Conservation (phyloP, 2,113 vertebrate genomes). For the Scartelaos histophorus region DNA sequence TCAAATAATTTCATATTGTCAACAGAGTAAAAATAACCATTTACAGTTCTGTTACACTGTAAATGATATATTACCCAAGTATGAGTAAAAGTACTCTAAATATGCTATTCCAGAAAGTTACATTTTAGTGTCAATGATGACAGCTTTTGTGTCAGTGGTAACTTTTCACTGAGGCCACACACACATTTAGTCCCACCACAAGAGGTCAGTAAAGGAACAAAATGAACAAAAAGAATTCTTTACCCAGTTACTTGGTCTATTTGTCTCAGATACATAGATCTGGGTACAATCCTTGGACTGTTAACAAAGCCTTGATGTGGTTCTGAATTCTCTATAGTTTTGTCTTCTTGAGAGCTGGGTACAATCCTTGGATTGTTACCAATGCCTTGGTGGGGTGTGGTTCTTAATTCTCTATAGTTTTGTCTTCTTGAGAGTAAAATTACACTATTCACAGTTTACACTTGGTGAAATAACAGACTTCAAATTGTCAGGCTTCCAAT, state of each 20-base stretch:
- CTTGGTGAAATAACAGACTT: too few relatives aligned
- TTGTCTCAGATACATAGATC: neutral
- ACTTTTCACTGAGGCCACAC: neutral
- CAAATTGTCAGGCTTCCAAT: too few relatives aligned
- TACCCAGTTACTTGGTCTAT: neutral
- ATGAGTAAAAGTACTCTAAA: too few relatives aligned
- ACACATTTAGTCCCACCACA: neutral
- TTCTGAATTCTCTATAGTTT: neutral
- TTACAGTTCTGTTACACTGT: too few relatives aligned
- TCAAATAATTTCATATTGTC: too few relatives aligned
- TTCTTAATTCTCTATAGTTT: neutral
- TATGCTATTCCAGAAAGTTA: neutral
- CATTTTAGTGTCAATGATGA: too few relatives aligned
- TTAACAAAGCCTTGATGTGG: neutral
- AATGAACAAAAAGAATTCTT: neutral
- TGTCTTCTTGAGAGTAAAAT: too few relatives aligned
- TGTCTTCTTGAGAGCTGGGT: neutral
- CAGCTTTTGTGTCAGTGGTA: neutral
- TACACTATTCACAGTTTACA: too few relatives aligned
- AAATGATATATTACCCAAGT: too few relatives aligned
- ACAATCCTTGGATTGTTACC: neutral
- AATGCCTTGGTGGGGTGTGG: neutral
- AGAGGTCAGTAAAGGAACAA: slow-evolving; percentile 2
- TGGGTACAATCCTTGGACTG: neutral
- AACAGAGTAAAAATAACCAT: too few relatives aligned